Conservation (phyloP, 2,113 vertebrate genomes). For the Condylura cristata region DNA sequence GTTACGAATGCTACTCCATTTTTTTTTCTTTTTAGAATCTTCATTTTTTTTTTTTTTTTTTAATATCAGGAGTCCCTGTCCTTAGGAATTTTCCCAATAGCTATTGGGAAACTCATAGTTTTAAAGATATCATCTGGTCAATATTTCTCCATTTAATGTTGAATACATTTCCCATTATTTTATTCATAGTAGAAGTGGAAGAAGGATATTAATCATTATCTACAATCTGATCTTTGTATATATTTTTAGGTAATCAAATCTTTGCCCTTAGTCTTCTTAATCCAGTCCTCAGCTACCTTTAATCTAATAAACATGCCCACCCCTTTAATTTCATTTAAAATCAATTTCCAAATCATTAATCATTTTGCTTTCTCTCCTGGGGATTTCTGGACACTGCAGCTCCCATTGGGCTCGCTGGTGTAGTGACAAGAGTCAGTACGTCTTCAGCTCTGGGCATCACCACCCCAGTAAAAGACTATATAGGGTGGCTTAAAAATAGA, state of each 20-base stretch:
- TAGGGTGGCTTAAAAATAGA: background rate
- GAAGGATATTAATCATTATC: background rate
- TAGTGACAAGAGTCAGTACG: background rate
- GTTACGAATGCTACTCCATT: background rate
- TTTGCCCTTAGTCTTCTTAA: background rate
- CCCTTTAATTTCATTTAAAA: constrained; percentile 11
- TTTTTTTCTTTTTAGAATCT: background rate
- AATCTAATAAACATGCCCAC: background rate
- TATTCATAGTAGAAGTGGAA: background rate
- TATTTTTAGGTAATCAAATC: background rate
- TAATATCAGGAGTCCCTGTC: too few relatives aligned
- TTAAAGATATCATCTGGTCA: background rate
- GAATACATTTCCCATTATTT: background rate
- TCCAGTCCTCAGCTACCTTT: background rate
- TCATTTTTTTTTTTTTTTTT: background rate
- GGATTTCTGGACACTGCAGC: background rate
- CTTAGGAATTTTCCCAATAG: background rate
- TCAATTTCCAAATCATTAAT: background rate
- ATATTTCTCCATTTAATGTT: background rate
- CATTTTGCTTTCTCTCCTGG: background rate
- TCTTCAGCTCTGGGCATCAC: background rate
- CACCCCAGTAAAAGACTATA: background rate
- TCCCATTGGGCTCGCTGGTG: background rate
- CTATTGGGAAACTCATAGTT: background rate
- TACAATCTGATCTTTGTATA: background rate